Evolutionary conservation across 2,797 vertebrate genomes (phyloP).

Genomic region (Acridotheres tristis): DNA sequence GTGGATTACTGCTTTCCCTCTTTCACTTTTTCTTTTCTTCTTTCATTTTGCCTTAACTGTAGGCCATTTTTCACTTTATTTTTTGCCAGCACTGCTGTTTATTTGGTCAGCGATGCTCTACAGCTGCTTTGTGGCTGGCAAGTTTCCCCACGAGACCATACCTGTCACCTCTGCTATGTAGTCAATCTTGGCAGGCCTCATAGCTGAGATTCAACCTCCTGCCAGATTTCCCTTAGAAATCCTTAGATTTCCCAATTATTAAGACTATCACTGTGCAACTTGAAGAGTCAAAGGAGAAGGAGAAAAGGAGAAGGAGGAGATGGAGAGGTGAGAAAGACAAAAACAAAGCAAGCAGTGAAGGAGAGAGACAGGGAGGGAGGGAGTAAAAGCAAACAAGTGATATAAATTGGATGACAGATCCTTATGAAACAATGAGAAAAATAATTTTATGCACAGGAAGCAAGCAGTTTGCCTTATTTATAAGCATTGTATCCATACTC

Average conservation of each 20-base stretch:
- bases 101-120: background rate
- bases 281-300: background rate
- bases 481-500: background rate
- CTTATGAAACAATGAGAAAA: background rate
- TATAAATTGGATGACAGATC: background rate
- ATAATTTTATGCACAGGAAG: background rate
- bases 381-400: background rate
- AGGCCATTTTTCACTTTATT: background rate
- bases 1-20: background rate
- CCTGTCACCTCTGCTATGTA: background rate
- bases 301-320: background rate
- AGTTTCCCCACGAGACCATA: background rate
- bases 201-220: background rate
- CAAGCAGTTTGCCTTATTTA: background rate
- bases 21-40: background rate
- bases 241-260: background rate
- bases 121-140: background rate
- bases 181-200: background rate
- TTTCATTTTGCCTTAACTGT: background rate
- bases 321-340: background rate
- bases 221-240: background rate
- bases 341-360: background rate
- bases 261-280: background rate
- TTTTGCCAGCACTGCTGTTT: background rate
- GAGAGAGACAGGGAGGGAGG: background rate